These are phyloP conservation scores for Anthophora plumipes DNA, from an alignment of 2,888 invertebrate species.

Conservation along the genomic window DNA sequence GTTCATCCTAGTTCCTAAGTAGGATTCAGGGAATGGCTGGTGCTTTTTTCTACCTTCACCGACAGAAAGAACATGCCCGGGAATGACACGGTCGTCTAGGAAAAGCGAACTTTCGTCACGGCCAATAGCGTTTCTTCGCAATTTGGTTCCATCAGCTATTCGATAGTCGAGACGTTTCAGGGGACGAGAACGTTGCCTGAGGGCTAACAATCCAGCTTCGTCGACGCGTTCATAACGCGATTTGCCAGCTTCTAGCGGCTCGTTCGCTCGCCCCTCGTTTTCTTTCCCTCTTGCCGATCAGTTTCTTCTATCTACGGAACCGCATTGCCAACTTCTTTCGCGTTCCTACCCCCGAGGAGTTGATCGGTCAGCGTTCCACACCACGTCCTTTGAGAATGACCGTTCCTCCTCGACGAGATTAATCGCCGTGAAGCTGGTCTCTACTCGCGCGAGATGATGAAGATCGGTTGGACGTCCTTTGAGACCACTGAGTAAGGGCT, in stretches of 20 bases:
- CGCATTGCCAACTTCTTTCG: conserved; percentile 43
- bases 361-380: conserved; percentile 38
- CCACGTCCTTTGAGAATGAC: conserved; percentile 58
- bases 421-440: conserved; percentile 64
- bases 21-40: conserved; percentile 2
- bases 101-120: conserved; percentile 57
- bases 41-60: not conserved
- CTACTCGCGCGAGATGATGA: conserved; percentile 56
- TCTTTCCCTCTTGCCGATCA: conserved; percentile 32
- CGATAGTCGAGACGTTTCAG: conserved; percentile 59
- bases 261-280: conserved; percentile 53
- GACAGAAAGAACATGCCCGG: not conserved
- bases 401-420: conserved; percentile 62
- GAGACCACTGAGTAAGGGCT: conserved; percentile 39
- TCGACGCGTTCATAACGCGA: conserved; percentile 80
- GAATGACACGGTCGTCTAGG: conserved; percentile 24
- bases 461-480: conserved; percentile 63
- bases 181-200: conserved; percentile 50
- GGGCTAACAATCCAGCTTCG: conserved; percentile 77
- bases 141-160: conserved; percentile 72
- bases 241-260: conserved; percentile 75
- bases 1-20: not conserved
- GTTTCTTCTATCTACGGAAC: conserved; percentile 12
- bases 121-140: conserved; percentile 75
- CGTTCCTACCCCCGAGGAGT: conserved; percentile 20